Base-by-base conservation (phyloP, 2,113 vertebrate genomes). In the Turdus rufiventris region DNA sequence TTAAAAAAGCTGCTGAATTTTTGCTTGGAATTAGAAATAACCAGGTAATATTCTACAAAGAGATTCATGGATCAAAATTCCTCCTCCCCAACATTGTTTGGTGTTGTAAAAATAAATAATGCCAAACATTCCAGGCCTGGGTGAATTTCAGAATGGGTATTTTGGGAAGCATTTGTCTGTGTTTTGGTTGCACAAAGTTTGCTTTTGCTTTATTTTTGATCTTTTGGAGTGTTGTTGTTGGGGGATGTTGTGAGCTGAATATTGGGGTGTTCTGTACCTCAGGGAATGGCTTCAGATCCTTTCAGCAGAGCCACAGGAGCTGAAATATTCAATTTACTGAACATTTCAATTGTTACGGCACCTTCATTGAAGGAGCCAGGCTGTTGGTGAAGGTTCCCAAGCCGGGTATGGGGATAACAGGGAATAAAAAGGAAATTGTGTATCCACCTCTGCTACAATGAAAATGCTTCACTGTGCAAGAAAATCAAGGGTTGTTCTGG, bases 311-410 rank as follows among this genome's bases (percentile, higher is more conserved):
- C 38, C 60, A 29, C 31, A 7, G 61, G 33, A 65, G 61, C 38
- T 54, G 50, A 9, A 43, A 54, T 40, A 12, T 33, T 66, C 19
- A 12, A 5, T 45, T 25, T 54, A 3, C 8, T 23, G 48, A 72
- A 18, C 0, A 3, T 28, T 42, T 23, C 5, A 43, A 11, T 61
- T 13, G 1, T 14, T 70, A 1, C 4, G 58, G 56, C n/a, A 7
- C 8, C 4, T 7, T 66, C 18, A 5, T 1, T 28, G 48, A 5
- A 60, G 57, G 62, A 66, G 43, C 28, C 57, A 25, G 29, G 34
- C 42, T 43, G 42, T 21, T 43, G 63, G n/a, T 58, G 57, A 38
- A 60, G 75, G 48, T 15, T 74, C 43, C 61, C 50, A 9, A 34
- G 34, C 50, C 53, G 33, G 13, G 29, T 15, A 5, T 25, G 40